phyloP scores from a whole-genome alignment of 2,797 vertebrate genomes.

The Sebastes diaconus region DNA sequence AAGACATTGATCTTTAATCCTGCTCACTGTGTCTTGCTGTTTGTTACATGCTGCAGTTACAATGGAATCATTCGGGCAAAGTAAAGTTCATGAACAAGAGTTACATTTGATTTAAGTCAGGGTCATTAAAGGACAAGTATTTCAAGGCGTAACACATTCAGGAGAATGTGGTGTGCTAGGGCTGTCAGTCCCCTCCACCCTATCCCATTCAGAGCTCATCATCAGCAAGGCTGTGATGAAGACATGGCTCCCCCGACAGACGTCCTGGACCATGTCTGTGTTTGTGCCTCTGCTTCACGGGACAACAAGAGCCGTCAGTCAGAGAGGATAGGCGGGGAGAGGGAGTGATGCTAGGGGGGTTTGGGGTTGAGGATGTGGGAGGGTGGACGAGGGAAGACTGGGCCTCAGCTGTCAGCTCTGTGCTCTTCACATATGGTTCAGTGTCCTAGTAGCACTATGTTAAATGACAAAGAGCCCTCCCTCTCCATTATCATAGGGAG shows the following conservation, averaged over 20 bases:
- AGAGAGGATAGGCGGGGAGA: slow-evolving; percentile 36
- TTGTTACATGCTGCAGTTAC: background rate
- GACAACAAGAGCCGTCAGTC: slow-evolving; percentile 69
- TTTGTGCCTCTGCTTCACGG: slow-evolving; percentile 52
- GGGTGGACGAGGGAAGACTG: slow-evolving; percentile 51
- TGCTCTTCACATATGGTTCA: slow-evolving; percentile 74
- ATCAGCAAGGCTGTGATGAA: slow-evolving; percentile 64
- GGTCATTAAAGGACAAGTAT: slow-evolving; percentile 3
- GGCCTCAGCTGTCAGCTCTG: slow-evolving; percentile 75
- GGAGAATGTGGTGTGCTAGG: background rate
- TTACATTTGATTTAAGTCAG: background rate
- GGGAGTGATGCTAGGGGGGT: slow-evolving; percentile 43
- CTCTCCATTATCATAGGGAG: slow-evolving; percentile 54
- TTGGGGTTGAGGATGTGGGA: slow-evolving; percentile 53
- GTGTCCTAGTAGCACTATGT: slow-evolving; percentile 68
- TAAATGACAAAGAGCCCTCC: slow-evolving; percentile 74
- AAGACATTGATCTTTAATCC: background rate
- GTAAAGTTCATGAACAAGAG: background rate
- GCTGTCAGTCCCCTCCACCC: slow-evolving; percentile 19
- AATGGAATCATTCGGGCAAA: background rate
- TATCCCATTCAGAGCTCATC: slow-evolving; percentile 51
- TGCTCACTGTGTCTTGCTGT: background rate
- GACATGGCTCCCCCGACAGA: slow-evolving; percentile 61
- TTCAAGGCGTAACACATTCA: background rate
- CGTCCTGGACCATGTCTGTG: slow-evolving; percentile 63